phyloP scores from a whole-genome alignment of 2,888 invertebrate species.

The Conops quadrifasciatus region DNA sequence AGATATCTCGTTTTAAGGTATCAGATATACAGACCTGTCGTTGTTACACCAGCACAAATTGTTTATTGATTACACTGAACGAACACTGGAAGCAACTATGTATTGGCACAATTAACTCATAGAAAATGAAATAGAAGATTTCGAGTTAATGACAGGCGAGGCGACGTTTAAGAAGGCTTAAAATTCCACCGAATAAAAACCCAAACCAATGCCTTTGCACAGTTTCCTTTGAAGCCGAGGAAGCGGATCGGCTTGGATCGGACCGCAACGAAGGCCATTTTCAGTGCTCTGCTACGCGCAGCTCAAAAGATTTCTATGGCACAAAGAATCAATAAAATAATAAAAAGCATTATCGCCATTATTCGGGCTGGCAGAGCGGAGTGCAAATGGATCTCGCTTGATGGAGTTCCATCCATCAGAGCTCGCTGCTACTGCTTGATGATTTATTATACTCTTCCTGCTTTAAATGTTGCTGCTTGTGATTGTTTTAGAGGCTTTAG shows the following conservation, averaged over 20 bases:
- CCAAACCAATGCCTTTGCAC: background rate
- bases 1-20: background rate
- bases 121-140: background rate
- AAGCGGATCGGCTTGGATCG: background rate
- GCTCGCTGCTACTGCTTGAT: background rate
- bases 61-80: slow-evolving; percentile 27
- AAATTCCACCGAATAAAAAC: background rate
- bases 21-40: too few species aligned
- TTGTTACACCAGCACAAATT: slow-evolving; percentile 13
- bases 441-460: slow-evolving; percentile 26
- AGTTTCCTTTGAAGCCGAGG: background rate
- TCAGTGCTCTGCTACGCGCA: background rate
- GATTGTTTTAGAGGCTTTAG: background rate
- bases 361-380: background rate
- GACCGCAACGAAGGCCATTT: background rate
- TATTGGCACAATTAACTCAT: background rate
- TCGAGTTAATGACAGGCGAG: background rate
- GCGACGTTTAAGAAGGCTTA: slow-evolving; percentile 18
- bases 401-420: slow-evolving; percentile 1
- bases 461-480: background rate
- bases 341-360: slow-evolving; percentile 11
- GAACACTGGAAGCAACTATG: slow-evolving; percentile 6
- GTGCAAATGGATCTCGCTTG: slow-evolving; percentile 9
- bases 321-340: slow-evolving; percentile 23
- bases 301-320: background rate